Conservation (phyloP, 2,113 vertebrate genomes). For the Lanius collurio region DNA sequence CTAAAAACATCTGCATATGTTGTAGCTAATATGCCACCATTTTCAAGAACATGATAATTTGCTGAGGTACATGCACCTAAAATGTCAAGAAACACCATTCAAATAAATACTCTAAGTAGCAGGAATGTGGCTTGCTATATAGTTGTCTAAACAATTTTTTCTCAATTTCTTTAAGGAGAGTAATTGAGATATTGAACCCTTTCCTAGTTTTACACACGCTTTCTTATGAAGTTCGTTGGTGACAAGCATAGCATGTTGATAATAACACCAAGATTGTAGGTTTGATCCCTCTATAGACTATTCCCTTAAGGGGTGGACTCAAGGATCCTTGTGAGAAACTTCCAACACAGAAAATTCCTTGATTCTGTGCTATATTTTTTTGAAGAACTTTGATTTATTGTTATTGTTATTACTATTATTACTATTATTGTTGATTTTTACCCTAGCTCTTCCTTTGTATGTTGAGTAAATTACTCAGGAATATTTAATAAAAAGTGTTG, state of each 20-base stretch:
- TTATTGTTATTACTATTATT: not conserved
- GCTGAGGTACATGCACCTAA: not conserved
- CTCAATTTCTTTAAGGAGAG: not conserved
- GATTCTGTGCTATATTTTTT: not conserved
- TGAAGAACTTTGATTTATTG: not conserved
- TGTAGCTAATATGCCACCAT: not conserved
- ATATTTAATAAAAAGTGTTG: not conserved
- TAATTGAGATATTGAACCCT: not conserved
- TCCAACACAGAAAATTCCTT: not conserved
- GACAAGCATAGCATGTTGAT: not conserved
- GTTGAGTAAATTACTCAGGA: not conserved
- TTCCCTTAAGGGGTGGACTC: not conserved
- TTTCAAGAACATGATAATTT: not conserved
- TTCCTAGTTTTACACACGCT: rapidly evolving
- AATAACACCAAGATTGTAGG: not conserved
- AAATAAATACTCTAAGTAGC: not conserved
- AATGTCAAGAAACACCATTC: not conserved
- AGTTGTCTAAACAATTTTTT: not conserved
- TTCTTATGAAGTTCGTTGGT: not conserved
- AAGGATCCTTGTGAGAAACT: not conserved
- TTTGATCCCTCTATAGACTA: not conserved
- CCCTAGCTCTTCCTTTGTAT: not conserved
- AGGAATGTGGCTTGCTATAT: not conserved
- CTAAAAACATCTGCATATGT: not conserved
- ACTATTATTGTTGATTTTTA: not conserved